Conservation (phyloP, 2,797 vertebrate species). For the Valencia hispanica region DNA sequence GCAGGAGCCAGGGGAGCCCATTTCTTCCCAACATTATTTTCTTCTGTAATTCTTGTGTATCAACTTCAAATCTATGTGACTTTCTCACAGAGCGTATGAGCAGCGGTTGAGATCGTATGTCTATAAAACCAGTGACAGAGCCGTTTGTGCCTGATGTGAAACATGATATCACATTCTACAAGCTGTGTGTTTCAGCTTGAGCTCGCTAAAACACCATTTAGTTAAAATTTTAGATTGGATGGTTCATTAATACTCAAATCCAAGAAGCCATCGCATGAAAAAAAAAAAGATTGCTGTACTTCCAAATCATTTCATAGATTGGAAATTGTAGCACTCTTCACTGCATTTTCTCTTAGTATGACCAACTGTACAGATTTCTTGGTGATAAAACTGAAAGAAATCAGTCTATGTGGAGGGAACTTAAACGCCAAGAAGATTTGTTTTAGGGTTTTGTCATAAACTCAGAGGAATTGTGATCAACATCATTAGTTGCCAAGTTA, state of each 20-base stretch:
- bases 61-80: slow-evolving; percentile 51
- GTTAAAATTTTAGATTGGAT: slow-evolving; percentile 61
- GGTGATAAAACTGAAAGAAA: neutral
- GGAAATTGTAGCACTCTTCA: neutral
- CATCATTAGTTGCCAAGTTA: slow-evolving; percentile 24
- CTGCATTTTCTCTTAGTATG: neutral
- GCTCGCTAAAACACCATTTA: slow-evolving; percentile 51
- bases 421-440: slow-evolving; percentile 4
- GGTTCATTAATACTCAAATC: slow-evolving; percentile 48
- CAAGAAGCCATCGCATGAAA: slow-evolving; percentile 25
- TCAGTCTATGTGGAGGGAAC: neutral
- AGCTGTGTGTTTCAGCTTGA: slow-evolving; percentile 40
- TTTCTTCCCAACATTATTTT: slow-evolving; percentile 35
- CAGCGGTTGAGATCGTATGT: slow-evolving; percentile 54
- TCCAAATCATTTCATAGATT: neutral
- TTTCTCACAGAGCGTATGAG: slow-evolving; percentile 17
- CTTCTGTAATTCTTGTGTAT: slow-evolving; percentile 48
- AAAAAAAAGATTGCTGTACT: slow-evolving; percentile 36
- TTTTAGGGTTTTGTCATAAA: slow-evolving; percentile 3
- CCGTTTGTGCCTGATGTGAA: slow-evolving; percentile 51
- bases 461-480: slow-evolving; percentile 19
- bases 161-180: slow-evolving; percentile 57
- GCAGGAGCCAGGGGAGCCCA: slow-evolving; percentile 33
- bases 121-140: slow-evolving; percentile 66
- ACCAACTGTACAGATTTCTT: neutral